Evolutionary conservation across 2,797 vertebrate genomes (phyloP).

Genomic region (Channallabes apus): DNA sequence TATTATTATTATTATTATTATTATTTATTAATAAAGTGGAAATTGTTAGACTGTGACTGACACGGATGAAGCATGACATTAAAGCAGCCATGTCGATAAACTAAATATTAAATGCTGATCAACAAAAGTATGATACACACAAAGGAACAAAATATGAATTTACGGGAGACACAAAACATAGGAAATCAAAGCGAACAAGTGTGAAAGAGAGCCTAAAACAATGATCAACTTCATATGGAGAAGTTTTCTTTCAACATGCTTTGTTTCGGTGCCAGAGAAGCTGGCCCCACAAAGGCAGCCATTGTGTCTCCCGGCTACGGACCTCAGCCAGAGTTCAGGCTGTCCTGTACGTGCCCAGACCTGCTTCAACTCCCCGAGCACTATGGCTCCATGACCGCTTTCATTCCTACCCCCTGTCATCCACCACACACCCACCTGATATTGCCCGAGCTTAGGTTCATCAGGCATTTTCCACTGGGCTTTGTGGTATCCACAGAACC

Average conservation of each 20-base stretch:
- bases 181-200: not conserved
- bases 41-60: not conserved
- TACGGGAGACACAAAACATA: not conserved
- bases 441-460: conserved; percentile 39
- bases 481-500: conserved; percentile 31
- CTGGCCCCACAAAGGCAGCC: conserved; percentile 59
- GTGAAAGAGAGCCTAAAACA: conserved; percentile 50
- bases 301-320: conserved; percentile 58
- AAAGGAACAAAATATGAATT: not conserved
- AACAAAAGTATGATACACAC: not conserved
- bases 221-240: conserved; percentile 56
- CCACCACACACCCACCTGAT: conserved; percentile 24
- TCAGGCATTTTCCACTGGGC: conserved; percentile 30
- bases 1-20: no score
- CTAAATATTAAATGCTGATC: not conserved
- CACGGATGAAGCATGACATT: not conserved
- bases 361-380: conserved; percentile 36
- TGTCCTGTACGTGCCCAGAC: conserved; percentile 35
- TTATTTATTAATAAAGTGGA: no score
- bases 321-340: conserved; percentile 30
- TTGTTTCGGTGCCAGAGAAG: conserved; percentile 47
- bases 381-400: conserved; percentile 27
- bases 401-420: not conserved
- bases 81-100: not conserved
- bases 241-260: conserved; percentile 61